phyloP scores from a whole-genome alignment of 2,113 vertebrate species.

The Phoxinus phoxinus region DNA sequence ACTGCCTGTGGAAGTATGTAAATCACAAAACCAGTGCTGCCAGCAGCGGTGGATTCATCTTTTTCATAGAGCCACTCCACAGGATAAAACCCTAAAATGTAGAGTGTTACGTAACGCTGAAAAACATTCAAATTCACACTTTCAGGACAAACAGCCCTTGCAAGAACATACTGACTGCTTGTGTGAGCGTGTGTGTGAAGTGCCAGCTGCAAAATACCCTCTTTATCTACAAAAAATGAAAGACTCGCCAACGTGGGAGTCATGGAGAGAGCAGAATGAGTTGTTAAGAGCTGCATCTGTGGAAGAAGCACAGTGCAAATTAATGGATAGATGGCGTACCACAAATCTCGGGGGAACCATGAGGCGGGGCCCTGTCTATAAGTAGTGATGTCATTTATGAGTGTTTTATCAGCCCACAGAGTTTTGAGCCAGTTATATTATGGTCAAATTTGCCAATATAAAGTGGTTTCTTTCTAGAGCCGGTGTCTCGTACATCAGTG shows the following conservation, averaged over 20 bases:
- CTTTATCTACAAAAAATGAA: constrained; percentile 2
- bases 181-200: constrained; percentile 31
- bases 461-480: constrained; percentile 9
- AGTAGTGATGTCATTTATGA: background rate
- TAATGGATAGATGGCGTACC: constrained; percentile 22
- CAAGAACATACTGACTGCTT: constrained; percentile 26
- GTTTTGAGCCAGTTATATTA: background rate
- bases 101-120: constrained; percentile 31
- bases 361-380: background rate
- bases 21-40: constrained; percentile 22
- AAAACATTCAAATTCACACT: constrained; percentile 42
- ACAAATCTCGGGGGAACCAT: background rate
- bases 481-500: background rate
- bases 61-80: constrained; percentile 1
- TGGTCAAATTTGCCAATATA: background rate
- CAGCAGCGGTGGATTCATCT: constrained; percentile 19
- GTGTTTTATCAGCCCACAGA: background rate
- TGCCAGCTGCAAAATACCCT: constrained; percentile 15
- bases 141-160: constrained; percentile 27
- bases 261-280: background rate
- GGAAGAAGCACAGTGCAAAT: constrained; percentile 25
- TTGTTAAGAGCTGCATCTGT: constrained; percentile 24
- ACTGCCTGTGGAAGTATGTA: constrained; percentile 20
- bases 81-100: background rate
- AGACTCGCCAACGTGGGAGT: background rate